These are phyloP conservation scores for Thamnaconus septentrionalis DNA, from an alignment of 2,113 vertebrate genomes.

Conservation along the genomic window DNA sequence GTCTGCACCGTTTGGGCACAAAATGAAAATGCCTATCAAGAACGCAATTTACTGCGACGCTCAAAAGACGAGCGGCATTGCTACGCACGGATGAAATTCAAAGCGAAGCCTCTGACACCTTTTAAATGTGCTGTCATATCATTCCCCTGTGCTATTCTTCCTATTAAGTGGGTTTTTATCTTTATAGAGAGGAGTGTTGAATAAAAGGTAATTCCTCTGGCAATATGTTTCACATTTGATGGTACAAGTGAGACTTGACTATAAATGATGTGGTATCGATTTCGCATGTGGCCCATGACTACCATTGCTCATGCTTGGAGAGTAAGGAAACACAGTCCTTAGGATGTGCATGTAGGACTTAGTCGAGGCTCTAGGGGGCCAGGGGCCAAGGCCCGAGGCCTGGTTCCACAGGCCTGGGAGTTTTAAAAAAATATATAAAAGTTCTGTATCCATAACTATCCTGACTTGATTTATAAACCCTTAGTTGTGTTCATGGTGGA, in stretches of 20 bases:
- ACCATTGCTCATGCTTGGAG: conserved; percentile 39
- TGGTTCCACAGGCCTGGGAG: conserved; percentile 61
- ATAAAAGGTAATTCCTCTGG: conserved; percentile 61
- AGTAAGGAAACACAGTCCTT: conserved; percentile 34
- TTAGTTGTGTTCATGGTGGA: conserved; percentile 63
- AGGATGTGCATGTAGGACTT: conserved; percentile 56
- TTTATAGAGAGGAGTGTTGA: conserved; percentile 42
- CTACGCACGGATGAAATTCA: conserved; percentile 16
- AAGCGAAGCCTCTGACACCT: conserved; percentile 30
- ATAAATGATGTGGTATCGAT: conserved; percentile 74
- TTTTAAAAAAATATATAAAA: conserved; percentile 71
- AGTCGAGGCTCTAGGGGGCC: conserved; percentile 37
- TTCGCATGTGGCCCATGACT: conserved; percentile 71
- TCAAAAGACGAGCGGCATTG: conserved; percentile 31
- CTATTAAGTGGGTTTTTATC: conserved; percentile 46
- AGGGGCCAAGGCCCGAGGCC: conserved; percentile 24
- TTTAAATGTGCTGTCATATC: conserved; percentile 42
- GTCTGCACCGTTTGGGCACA: conserved; percentile 63
- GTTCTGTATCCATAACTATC: conserved; percentile 73
- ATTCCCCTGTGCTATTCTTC: conserved; percentile 23
- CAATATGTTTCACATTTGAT: conserved; percentile 71
- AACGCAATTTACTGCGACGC: conserved; percentile 34
- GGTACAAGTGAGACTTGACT: conserved; percentile 65
- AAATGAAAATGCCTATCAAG: conserved; percentile 60
- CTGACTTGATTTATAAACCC: conserved; percentile 74